Percentiles rank a stretch among this genome's conserved stretches.
Evolutionary conservation across 2,113 vertebrate genomes (phyloP).

Genomic region (Cyphomyrus plagiostoma): DNA sequence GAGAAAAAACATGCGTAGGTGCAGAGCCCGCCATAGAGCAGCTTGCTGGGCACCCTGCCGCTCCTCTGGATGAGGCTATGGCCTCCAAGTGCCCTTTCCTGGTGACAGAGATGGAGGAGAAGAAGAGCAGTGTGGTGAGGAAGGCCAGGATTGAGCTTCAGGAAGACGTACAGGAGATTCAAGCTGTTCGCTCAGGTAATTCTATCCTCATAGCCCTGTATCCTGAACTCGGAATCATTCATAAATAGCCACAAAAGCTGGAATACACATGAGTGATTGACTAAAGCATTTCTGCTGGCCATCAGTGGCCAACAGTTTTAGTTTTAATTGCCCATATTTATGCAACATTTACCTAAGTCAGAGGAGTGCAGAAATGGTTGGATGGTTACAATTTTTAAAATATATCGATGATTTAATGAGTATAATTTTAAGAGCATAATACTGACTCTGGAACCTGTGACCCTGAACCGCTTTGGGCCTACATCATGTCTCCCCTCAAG

Average conservation of each 20-base stretch:
- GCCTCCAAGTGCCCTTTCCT: conserved; percentile 88
- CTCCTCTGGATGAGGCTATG: conserved; percentile 49
- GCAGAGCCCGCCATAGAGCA: not conserved
- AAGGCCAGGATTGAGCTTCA: conserved; percentile 83
- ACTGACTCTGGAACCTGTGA: not conserved
- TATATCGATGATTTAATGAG: not conserved
- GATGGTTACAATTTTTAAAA: not conserved
- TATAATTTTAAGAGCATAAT: not conserved
- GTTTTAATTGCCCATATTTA: not conserved
- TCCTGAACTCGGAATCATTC: not conserved
- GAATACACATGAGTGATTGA: not conserved
- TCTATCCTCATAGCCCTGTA: not conserved
- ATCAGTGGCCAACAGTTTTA: not conserved
- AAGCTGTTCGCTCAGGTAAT: conserved; percentile 72
- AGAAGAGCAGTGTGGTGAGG: conserved; percentile 72
- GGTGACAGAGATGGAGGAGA: conserved; percentile 75
- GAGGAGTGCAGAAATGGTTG: not conserved
- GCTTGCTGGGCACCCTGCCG: conserved; percentile 57
- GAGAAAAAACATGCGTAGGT: not conserved
- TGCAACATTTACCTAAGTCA: not conserved
- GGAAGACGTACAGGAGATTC: conserved; percentile 87
- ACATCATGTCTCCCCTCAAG: not conserved
- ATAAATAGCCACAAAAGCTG: not conserved
- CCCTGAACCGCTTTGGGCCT: not conserved
- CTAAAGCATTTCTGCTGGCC: not conserved